Base-by-base conservation (phyloP, 2,113 vertebrate genomes). In the Rattus rattus region DNA sequence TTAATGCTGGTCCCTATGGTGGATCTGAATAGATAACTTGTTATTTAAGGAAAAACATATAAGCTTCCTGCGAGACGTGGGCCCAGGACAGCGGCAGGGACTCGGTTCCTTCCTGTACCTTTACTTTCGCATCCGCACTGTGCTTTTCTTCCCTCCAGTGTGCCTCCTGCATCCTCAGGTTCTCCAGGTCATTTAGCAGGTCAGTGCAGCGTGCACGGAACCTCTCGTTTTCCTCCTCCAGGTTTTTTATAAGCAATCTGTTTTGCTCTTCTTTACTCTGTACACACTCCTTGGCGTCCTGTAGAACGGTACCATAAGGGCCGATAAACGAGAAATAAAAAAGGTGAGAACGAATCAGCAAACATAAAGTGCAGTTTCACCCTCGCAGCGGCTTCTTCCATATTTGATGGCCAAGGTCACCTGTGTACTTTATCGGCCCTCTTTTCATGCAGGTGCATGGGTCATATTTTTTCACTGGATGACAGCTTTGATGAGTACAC, bases 401-500 rank as follows among this genome's bases (percentile, higher is more conserved):
- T 98, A 98, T 97, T 98, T 99, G 99, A 99, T 99, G 98, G 99
- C 98, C 99, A 99, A 99, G 99, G 99, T 99, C 99, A 99, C 99
- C 99, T 99, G 98, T 98, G 98, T 98, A 98, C 98, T 99, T 99
- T 99, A 98, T 98, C 98, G 98, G 98, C 97, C 97, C 98, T 98
- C 98, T 98, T 97, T 99, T 98, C 99, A 98, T 98, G 99, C 99
- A 99, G 99, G 99, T 99, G 98, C 98, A 99, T 98, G 98, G 98
- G 99, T 99, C 99, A 98, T 99, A 98, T 99, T 99, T 99, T 99
- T 99, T 96, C 98, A 98, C 99, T 99, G 99, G 99, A 99, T 99
- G 99, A 99, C 99, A 99, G 99, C 98, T 99, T 99, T 99, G 99
- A 99, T 99, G 99, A 99, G 99, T 99, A 99, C 98, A 98, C 98